phyloP scores from a whole-genome alignment of 2,888 invertebrate genomes.

The Drosophila formosana region DNA sequence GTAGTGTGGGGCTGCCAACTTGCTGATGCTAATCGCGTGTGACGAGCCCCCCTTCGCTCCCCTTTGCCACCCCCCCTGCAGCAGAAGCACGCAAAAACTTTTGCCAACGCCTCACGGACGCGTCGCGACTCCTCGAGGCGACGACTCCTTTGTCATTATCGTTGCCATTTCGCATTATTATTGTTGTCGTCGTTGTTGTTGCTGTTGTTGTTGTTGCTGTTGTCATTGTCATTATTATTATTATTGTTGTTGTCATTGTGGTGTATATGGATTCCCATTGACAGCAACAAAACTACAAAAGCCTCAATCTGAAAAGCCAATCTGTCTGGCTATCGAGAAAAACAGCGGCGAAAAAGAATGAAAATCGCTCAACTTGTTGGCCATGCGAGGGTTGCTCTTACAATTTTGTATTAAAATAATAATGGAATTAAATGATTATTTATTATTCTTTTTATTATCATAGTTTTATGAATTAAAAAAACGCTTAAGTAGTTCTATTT shows the following conservation, averaged over 20 bases:
- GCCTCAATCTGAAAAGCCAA: constrained; percentile 60
- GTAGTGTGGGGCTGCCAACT: constrained; percentile 36
- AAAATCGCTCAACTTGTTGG: constrained; percentile 41
- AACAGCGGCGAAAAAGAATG: constrained; percentile 16
- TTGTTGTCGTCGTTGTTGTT: constrained; percentile 44
- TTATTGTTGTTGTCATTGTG: constrained; percentile 24
- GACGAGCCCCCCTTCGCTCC: constrained; percentile 25
- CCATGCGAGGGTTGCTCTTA: constrained; percentile 32
- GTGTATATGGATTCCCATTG: constrained; percentile 40
- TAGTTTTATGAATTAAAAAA: too few species aligned
- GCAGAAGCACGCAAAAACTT: constrained; percentile 29
- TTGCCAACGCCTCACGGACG: constrained; percentile 16
- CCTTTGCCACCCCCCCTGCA: neutral
- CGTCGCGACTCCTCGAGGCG: constrained; percentile 26
- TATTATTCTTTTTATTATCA: too few species aligned
- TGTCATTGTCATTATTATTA: constrained; percentile 16
- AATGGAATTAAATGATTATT: too few species aligned
- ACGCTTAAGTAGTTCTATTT: too few species aligned
- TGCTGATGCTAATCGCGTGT: constrained; percentile 68
- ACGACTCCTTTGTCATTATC: constrained; percentile 60
- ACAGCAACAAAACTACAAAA: constrained; percentile 44
- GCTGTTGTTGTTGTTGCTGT: constrained; percentile 19
- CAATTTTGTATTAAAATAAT: too few species aligned
- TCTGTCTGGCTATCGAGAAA: constrained; percentile 51
- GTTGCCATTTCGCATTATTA: constrained; percentile 59